A percentile compares a stretch with the other conserved stretches of the same genome.
phyloP scores from a whole-genome alignment of 1,140 invertebrate species.

The Drosophila eugracilis region DNA sequence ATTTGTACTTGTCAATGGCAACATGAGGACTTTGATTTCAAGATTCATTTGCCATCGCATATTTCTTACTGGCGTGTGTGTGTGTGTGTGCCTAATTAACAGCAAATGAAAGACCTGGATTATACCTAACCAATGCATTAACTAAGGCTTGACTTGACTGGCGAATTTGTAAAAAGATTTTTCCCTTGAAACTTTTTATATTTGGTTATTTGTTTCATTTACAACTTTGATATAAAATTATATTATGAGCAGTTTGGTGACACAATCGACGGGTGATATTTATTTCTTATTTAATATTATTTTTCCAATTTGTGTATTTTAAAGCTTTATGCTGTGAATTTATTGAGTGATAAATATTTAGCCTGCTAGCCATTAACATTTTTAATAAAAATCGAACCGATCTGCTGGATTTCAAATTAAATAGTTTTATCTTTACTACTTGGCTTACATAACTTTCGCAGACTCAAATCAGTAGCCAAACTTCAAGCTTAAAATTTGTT shows the following conservation, averaged over 20 bases:
- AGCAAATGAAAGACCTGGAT: constrained; percentile 31
- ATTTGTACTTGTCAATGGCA: constrained; percentile 60
- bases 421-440: background rate
- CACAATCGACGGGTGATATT: background rate
- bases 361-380: background rate
- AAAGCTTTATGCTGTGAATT: background rate
- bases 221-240: background rate
- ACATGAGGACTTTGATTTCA: constrained; percentile 50
- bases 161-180: background rate
- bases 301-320: background rate
- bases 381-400: background rate
- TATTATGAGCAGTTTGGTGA: background rate
- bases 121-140: constrained; percentile 17
- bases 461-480: background rate
- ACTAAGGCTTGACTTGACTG: constrained; percentile 5
- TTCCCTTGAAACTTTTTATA: background rate
- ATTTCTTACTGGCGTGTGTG: constrained; percentile 34
- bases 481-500: background rate
- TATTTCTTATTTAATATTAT: background rate
- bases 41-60: constrained; percentile 36
- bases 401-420: background rate
- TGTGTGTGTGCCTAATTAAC: constrained; percentile 51
- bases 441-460: background rate
- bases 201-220: background rate
- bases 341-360: background rate